These are phyloP conservation scores for Esox masquinongy DNA, from an alignment of 2,797 vertebrate species.

Conservation along the genomic window DNA sequence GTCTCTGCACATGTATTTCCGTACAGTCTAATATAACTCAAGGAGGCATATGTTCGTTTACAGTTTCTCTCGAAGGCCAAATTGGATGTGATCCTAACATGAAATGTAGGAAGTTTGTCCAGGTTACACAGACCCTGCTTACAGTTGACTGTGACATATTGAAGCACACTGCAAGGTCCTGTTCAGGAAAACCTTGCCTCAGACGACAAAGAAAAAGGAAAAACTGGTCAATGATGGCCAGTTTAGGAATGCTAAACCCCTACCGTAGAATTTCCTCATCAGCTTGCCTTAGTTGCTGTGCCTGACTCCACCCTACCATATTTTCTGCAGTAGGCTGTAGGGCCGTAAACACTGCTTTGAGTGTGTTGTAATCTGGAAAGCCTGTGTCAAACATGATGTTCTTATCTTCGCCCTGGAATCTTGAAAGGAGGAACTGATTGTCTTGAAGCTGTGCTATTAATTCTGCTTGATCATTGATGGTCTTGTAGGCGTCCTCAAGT, in stretches of 20 bases:
- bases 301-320: slow-evolving; percentile 15
- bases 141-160: slow-evolving; percentile 21
- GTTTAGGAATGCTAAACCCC: not conserved
- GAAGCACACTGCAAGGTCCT: slow-evolving; percentile 7
- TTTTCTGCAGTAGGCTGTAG: slow-evolving; percentile 9
- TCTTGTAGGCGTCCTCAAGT: not conserved
- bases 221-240: slow-evolving; percentile 6
- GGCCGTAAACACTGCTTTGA: slow-evolving; percentile 16
- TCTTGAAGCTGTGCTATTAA: not conserved
- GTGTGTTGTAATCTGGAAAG: slow-evolving; percentile 1
- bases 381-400: slow-evolving; percentile 14
- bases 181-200: slow-evolving; percentile 11
- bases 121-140: slow-evolving; percentile 12
- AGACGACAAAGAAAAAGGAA: slow-evolving; percentile 18
- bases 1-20: slow-evolving; percentile 10
- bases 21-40: slow-evolving; percentile 8
- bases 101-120: slow-evolving; percentile 15
- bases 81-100: slow-evolving; percentile 11
- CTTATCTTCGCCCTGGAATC: slow-evolving; percentile 10
- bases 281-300: not conserved
- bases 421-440: not conserved
- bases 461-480: not conserved
- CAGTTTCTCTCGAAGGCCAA: slow-evolving; percentile 3
- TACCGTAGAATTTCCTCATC: not conserved
- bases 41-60: slow-evolving; percentile 2